A percentile compares a stretch with the other conserved stretches of the same genome.
These are phyloP conservation scores for Perca fluviatilis DNA, from an alignment of 2,113 vertebrate genomes.

Conservation along the genomic window DNA sequence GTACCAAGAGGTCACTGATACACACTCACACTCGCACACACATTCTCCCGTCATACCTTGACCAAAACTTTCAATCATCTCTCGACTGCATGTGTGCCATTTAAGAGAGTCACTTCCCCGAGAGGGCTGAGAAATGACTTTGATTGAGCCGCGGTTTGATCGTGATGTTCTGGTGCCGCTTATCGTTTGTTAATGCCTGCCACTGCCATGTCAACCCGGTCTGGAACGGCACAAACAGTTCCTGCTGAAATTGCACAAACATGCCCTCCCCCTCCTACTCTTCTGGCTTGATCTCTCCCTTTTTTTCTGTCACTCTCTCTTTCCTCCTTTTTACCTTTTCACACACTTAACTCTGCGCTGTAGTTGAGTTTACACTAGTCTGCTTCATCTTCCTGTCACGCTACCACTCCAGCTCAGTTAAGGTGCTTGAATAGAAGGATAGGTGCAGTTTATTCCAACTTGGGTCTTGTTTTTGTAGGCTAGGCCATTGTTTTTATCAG, in stretches of 20 bases:
- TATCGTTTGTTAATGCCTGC: constrained; percentile 67
- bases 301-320: constrained; percentile 22
- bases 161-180: constrained; percentile 40
- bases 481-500: background rate
- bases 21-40: background rate
- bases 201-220: constrained; percentile 55
- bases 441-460: background rate
- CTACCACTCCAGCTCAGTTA: constrained; percentile 6
- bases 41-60: constrained; percentile 7
- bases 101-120: constrained; percentile 18
- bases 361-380: constrained; percentile 2
- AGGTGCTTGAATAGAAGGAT: background rate
- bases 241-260: constrained; percentile 73
- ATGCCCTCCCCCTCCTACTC: constrained; percentile 19
- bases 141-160: constrained; percentile 45
- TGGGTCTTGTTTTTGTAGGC: background rate
- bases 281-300: constrained; percentile 8
- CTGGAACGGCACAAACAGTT: constrained; percentile 75
- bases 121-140: constrained; percentile 17
- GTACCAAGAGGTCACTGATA: constrained; percentile 41
- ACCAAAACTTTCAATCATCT: constrained; percentile 31
- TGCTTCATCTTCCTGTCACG: constrained; percentile 19
- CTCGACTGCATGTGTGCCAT: background rate
- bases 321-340: constrained; percentile 13
- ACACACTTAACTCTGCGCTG: background rate